Percentiles rank a stretch among this genome's conserved stretches.
These are phyloP conservation scores for Petroica traversi DNA, from an alignment of 2,113 vertebrate genomes.

Conservation along the genomic window DNA sequence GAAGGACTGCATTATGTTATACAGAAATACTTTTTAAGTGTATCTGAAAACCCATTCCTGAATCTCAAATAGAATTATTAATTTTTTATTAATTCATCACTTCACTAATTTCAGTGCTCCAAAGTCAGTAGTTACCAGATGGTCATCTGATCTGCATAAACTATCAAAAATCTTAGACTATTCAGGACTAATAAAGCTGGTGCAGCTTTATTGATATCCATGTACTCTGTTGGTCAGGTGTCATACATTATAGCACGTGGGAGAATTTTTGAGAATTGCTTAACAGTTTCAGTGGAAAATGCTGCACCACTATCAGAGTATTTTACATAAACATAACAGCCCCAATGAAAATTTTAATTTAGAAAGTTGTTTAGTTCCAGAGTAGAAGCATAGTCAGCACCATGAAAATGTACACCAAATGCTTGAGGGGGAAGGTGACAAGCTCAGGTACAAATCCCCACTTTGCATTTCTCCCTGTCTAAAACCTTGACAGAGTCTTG, in stretches of 20 bases:
- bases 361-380: background rate
- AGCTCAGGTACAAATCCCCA: background rate
- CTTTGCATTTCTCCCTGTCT: background rate
- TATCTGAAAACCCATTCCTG: background rate
- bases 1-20: background rate
- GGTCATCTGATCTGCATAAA: background rate
- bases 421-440: background rate
- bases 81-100: background rate
- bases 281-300: background rate
- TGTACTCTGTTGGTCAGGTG: background rate
- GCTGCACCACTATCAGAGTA: background rate
- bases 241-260: background rate
- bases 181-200: background rate
- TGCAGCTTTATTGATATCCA: background rate
- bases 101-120: background rate
- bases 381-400: background rate
- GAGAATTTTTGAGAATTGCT: background rate
- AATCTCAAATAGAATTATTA: background rate
- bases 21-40: background rate
- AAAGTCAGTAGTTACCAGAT: background rate
- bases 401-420: background rate
- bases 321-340: background rate
- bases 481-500: background rate
- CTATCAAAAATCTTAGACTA: background rate
- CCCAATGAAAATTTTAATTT: background rate